phyloP scores from a whole-genome alignment of 2,888 invertebrate species.

The Bellardia bayeri region DNA sequence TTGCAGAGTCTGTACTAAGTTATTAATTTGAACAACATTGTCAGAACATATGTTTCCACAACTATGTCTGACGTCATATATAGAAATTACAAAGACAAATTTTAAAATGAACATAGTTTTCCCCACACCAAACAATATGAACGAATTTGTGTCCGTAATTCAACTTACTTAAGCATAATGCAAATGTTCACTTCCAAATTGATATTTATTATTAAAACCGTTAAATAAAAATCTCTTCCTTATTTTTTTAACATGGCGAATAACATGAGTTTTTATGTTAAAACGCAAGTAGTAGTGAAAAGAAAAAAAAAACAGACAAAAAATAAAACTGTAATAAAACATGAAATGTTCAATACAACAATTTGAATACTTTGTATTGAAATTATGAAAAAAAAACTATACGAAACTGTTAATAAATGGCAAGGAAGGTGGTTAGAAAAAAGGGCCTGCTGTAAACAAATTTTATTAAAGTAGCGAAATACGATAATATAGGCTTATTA shows the following conservation, averaged over 20 bases:
- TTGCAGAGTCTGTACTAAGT: too few relatives aligned
- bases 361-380: slow-evolving; percentile 2
- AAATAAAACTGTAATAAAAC: slow-evolving; percentile 1
- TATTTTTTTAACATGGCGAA: slow-evolving; percentile 10
- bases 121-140: too few relatives aligned
- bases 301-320: neutral
- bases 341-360: slow-evolving; percentile 3
- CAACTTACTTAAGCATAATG: too few relatives aligned
- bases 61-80: too few relatives aligned
- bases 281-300: neutral
- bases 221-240: slow-evolving; percentile 14
- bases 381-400: neutral
- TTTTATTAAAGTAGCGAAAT: too few relatives aligned
- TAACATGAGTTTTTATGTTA: neutral
- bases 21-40: too few relatives aligned
- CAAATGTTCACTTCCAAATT: neutral
- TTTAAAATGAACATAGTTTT: too few relatives aligned
- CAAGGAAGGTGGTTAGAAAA: neutral
- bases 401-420: too few relatives aligned
- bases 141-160: too few relatives aligned
- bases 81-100: too few relatives aligned
- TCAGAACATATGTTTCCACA: too few relatives aligned
- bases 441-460: neutral
- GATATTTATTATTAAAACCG: slow-evolving; percentile 8
- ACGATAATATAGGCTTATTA: too few relatives aligned